phyloP scores from a whole-genome alignment of 2,888 invertebrate species.

The Rhodophaea formosa region DNA sequence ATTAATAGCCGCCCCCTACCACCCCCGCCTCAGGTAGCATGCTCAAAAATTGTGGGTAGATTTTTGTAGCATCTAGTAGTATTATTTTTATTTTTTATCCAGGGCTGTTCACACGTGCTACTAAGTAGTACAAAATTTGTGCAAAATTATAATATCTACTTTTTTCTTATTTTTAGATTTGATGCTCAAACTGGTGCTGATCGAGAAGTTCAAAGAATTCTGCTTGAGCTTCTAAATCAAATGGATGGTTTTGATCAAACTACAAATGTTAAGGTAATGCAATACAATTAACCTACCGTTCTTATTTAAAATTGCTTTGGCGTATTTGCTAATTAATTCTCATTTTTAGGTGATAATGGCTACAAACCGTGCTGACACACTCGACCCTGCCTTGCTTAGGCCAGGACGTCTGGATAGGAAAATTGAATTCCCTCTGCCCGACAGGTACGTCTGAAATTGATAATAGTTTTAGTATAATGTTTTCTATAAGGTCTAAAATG shows the following conservation, averaged over 20 bases:
- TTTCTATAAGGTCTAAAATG: background rate
- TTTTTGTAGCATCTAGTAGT: too few relatives aligned
- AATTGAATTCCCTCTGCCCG: slow-evolving; percentile 99
- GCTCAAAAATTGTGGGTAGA: too few relatives aligned
- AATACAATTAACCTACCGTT: background rate
- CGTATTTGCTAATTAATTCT: too few relatives aligned
- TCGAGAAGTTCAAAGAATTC: slow-evolving; percentile 98
- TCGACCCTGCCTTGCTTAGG: slow-evolving; percentile 97
- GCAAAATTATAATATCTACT: too few relatives aligned
- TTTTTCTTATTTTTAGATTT: slow-evolving; percentile 77
- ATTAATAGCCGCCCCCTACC: too few relatives aligned
- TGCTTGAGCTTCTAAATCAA: slow-evolving; percentile 97
- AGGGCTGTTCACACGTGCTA: too few relatives aligned
- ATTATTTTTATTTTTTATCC: too few relatives aligned
- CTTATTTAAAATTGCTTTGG: background rate
- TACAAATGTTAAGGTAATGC: slow-evolving; percentile 96
- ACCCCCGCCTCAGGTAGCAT: too few relatives aligned
- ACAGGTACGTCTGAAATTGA: slow-evolving; percentile 72
- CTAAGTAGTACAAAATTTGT: too few relatives aligned
- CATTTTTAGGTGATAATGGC: slow-evolving; percentile 89
- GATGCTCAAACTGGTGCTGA: slow-evolving; percentile 99
- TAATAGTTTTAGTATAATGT: background rate
- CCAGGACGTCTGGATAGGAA: slow-evolving; percentile 98
- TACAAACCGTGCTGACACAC: slow-evolving; percentile 97
- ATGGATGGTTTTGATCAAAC: slow-evolving; percentile 99